Evolutionary conservation across 1,140 invertebrate species (phyloP), one percentile per base, ranked within the genome.

Genomic region (Bombus soroeensis): DNA sequence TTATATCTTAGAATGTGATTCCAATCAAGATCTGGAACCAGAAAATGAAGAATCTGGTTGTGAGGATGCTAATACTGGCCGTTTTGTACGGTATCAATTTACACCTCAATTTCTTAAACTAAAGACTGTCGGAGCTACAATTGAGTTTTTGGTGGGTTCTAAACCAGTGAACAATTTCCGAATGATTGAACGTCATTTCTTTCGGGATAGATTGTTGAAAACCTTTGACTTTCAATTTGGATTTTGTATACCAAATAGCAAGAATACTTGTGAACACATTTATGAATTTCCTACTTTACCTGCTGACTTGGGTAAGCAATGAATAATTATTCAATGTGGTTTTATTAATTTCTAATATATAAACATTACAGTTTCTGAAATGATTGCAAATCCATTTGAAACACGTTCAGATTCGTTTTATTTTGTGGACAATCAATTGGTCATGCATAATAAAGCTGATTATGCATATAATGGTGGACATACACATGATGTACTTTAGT

Each of bases 181-280:
- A 72, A 99, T 99, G 99, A 99, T 99, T 90, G 99, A 99, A 94
- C 97, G 98, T 47, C 99, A 99, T 94, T 99, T 98, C 95, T 99
- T 99, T 94, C 96, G 98, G 73, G 98, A 99, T 91, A 97, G 97
- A 83, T 95, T 99, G 71, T 96, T 99, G 22, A 99, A 99, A 95
- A 99, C 98, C n/a, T 99, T 99, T 96, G 99, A 99, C 94, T 99
- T 99, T 96, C 98, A 99, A 94, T 99, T 99, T 96, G 99, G 99
- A 71, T 99, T 99, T 95, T 99, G 99, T 93, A 99, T 99, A 95
- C 99, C 99, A 47, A 98, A 99, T 94, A 99, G 98, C 87, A 97
- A 97, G 92, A 99, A 99, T 94, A 99, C 99, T 10, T 99, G 99
- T 94, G 99, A 99, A 96, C 99, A 99, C 95, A 99, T 99, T 95